These are phyloP conservation scores for Ophioderma brevispina DNA, from an alignment of 35 echinoderm and acorn worm genomes.

Conservation along the genomic window DNA sequence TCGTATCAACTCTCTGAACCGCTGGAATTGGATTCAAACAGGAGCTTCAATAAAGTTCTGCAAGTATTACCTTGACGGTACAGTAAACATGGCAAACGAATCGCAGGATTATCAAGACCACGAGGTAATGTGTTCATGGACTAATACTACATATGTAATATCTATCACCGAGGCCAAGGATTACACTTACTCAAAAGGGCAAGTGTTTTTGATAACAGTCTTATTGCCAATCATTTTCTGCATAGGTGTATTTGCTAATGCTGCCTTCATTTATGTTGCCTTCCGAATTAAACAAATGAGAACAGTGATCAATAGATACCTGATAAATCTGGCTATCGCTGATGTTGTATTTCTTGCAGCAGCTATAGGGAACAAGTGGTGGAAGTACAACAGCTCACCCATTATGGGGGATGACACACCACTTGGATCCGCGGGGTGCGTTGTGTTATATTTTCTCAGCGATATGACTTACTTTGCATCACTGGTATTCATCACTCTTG, in stretches of 20 bases:
- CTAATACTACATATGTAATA: not conserved
- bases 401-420: not conserved
- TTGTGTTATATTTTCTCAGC: not conserved
- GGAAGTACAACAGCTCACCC: constrained; percentile 51
- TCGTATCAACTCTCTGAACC: no score
- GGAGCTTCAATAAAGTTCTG: no score
- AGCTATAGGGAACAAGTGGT: constrained; percentile 78
- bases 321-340: constrained; percentile 76
- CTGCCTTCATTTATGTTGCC: constrained; percentile 83
- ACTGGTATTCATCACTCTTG: not conserved
- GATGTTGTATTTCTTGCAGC: constrained; percentile 76
- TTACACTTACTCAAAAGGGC: constrained; percentile 6
- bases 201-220: constrained; percentile 1
- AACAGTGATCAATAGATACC: constrained; percentile 85
- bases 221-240: constrained; percentile 53
- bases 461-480: not conserved
- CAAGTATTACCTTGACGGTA: no score
- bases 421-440: not conserved
- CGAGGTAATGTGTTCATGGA: no score
- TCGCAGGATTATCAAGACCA: no score
- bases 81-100: no score
- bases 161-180: not conserved
- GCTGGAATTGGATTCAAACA: no score
- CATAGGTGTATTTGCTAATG: constrained; percentile 68
- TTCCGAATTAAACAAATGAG: constrained; percentile 68